These are phyloP conservation scores for Drosophila nigrodunni DNA, from an alignment of 1,140 invertebrate species.

Conservation along the genomic window DNA sequence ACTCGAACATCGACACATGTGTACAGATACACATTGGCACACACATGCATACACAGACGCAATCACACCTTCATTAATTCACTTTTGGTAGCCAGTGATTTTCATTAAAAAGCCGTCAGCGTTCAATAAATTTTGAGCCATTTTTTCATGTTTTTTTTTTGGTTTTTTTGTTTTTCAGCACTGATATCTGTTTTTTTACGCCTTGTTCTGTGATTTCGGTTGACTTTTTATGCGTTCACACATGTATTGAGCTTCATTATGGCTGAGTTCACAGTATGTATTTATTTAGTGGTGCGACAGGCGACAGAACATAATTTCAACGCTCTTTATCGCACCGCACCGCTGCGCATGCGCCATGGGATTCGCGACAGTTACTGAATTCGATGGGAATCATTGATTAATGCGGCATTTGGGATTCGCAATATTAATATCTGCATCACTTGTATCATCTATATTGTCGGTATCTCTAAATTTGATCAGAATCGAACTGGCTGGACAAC, in stretches of 20 bases:
- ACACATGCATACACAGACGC: neutral
- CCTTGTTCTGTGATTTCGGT: slow-evolving; percentile 68
- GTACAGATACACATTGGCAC: slow-evolving; percentile 48
- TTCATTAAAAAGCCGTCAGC: slow-evolving; percentile 83
- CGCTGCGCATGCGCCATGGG: slow-evolving; percentile 64
- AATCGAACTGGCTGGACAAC: slow-evolving; percentile 45
- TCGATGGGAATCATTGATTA: slow-evolving; percentile 69
- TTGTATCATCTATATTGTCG: slow-evolving; percentile 19
- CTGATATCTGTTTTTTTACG: slow-evolving; percentile 59
- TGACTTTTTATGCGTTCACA: slow-evolving; percentile 54
- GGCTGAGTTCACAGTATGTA: slow-evolving; percentile 66
- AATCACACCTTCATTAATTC: slow-evolving; percentile 77
- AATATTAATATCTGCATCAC: slow-evolving; percentile 19
- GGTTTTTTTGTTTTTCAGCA: slow-evolving; percentile 8
- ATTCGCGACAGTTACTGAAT: slow-evolving; percentile 9
- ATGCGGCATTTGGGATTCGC: slow-evolving; percentile 47
- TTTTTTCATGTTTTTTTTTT: slow-evolving; percentile 39
- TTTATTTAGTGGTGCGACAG: slow-evolving; percentile 70
- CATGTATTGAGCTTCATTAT: slow-evolving; percentile 66
- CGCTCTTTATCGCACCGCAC: slow-evolving; percentile 75
- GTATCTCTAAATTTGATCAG: slow-evolving; percentile 53
- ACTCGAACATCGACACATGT: slow-evolving; percentile 53
- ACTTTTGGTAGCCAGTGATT: slow-evolving; percentile 80
- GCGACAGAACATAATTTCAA: slow-evolving; percentile 81
- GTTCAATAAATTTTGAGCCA: slow-evolving; percentile 77